Evolutionary conservation across 2,888 invertebrate species (phyloP), one percentile per base, ranked within the genome.

Genomic region (Siphlonurus alternatus): DNA sequence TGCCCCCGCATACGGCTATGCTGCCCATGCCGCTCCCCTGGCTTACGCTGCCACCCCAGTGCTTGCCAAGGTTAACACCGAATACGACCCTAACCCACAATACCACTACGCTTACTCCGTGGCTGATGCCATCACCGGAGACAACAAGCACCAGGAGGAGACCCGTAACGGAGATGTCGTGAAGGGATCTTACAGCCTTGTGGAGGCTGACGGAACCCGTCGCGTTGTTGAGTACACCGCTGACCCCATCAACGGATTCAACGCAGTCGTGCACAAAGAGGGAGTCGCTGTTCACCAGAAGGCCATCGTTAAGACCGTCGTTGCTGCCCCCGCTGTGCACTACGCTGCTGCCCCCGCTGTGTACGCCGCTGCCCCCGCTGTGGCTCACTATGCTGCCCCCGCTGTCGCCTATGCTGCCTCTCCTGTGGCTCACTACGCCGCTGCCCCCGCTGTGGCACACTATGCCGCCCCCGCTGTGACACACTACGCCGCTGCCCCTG

Each of bases 241-340:
- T n/a, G n/a, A n/a, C n/a, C n/a, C n/a, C n/a, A n/a, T n/a, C n/a
- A n/a, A n/a, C n/a, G n/a, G n/a, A n/a, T n/a, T n/a, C n/a, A n/a
- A n/a, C n/a, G n/a, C n/a, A n/a, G n/a, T n/a, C n/a, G n/a, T n/a
- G n/a, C n/a, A n/a, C n/a, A n/a, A n/a, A n/a, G n/a, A n/a, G n/a
- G n/a, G n/a, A n/a, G n/a, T 24, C 62, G 18, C 62, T 56, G 53
- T 20, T 56, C 23, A 25, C 24, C 24, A 59, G 59, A 38, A n/a
- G n/a, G 65, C 63, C 22, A 63, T 65, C 56, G 59, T 59, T 23
- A 64, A 64, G 64, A 56, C 64, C 61, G 61, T 53, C 61, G 53
- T 61, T 38, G 53, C 53, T 23, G 64, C 61, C 20, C 53, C 24
- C 10, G 64, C 25, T 10, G 15, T 2, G 23, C n/a, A 3, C 19